Evolutionary conservation across 2,888 invertebrate genomes (phyloP), one percentile per base, ranked within the genome.

Genomic region (Notocelia uddmanniana): DNA sequence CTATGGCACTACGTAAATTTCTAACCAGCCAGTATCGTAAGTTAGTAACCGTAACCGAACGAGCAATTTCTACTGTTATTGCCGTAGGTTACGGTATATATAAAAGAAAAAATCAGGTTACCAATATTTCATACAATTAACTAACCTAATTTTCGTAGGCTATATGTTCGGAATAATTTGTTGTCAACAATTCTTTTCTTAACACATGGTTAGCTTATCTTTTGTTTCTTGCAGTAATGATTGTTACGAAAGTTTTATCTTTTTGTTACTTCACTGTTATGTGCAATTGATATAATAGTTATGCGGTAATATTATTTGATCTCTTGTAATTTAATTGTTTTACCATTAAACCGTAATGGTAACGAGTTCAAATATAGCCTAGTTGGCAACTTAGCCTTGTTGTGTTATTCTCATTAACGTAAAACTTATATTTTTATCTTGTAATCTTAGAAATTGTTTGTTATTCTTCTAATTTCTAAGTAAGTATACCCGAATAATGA

Each of bases 231-330:
- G 67, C 60, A 62, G 23, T 71, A 67, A 60, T 62, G 62, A 72
- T 62, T 57, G 60, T 72, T 72, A 72, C 68, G 72, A 72, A 72
- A 72, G 34, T 67, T 19, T 60, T 72, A 72, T 72, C 72, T 55
- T 68, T 54, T 55, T 11, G 55, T 72, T 72, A 72, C 72, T 62
- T 67, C 60, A 72, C 60, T 50, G 37, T 68, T 62, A 55, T 68
- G 66, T 71, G 72, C 72, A 72, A 72, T 54, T 62, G 55, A 55
- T 55, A 62, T 62, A 60, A n/a, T 55, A 68, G 60, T 57, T 15
- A 31, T 18, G 31, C 26, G 23, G 52, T 57, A 15, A 10, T 34
- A 48, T 31, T 11, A 31, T 21, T 31, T 45, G n/a, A 26, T 18
- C 34, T 66, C 54, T 71, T 58, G 66, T 31, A 67, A 62, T 23